A percentile compares a stretch with the other conserved stretches of the same genome.
phyloP scores from a whole-genome alignment of 2,797 vertebrate genomes.

The Luscinia luscinia region DNA sequence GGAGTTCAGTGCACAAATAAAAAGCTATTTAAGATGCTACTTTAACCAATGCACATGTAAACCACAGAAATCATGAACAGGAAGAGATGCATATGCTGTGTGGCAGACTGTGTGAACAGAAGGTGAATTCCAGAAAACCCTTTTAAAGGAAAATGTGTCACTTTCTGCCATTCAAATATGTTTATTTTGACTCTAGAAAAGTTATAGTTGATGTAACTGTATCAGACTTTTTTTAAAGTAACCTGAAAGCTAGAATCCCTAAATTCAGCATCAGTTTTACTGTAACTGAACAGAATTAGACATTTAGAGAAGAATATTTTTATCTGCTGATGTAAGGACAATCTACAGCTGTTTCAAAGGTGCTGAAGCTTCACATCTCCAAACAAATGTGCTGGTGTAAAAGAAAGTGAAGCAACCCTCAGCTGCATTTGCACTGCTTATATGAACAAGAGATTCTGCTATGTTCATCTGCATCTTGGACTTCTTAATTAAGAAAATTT shows the following conservation, averaged over 20 bases:
- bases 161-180: not conserved
- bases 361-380: not conserved
- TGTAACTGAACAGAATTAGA: not conserved
- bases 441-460: not conserved
- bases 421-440: not conserved
- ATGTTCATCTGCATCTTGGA: not conserved
- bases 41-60: not conserved
- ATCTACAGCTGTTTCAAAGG: constrained; percentile 7
- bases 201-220: not conserved
- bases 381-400: not conserved
- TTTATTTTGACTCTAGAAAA: constrained; percentile 20
- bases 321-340: not conserved
- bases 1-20: not conserved
- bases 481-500: not conserved
- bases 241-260: not conserved
- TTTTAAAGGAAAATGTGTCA: constrained; percentile 11
- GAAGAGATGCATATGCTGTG: not conserved
- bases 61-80: constrained; percentile 17
- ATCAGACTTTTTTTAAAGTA: not conserved
- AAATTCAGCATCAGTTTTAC: not conserved
- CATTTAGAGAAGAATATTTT: not conserved
- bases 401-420: not conserved
- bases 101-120: not conserved
- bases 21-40: not conserved
- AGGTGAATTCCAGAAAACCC: constrained; percentile 45